Percentiles rank a stretch among this genome's conserved stretches.
Conservation (phyloP, 1,140 invertebrate species). For the Papilio glaucus region DNA sequence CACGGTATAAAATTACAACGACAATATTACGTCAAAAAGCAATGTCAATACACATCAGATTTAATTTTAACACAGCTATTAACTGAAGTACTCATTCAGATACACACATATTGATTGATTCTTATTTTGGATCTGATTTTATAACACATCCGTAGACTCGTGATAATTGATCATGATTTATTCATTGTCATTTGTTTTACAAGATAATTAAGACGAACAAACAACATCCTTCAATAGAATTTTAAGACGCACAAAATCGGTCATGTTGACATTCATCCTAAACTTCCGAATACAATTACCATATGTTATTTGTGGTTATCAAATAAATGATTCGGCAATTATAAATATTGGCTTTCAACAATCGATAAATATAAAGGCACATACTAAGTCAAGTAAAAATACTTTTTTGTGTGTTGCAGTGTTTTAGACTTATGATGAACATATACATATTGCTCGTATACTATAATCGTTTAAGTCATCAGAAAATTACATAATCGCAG, state of each 20-base stretch:
- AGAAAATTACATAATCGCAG: no score
- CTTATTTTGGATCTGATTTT: no score
- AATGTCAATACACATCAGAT: no score
- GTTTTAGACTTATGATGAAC: no score
- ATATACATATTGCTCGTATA: no score
- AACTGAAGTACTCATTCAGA: no score
- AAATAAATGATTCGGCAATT: slow-evolving; percentile 9
- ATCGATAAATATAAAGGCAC: not conserved
- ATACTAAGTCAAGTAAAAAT: not conserved
- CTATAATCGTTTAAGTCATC: no score
- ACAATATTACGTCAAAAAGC: no score
- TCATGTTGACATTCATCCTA: not conserved
- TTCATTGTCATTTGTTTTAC: not conserved
- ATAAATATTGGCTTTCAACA: slow-evolving; percentile 5
- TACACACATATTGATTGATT: no score
- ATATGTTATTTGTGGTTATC: not conserved
- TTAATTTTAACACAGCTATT: no score
- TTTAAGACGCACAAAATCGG: not conserved
- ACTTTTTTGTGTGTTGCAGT: not conserved
- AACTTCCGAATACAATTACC: not conserved
- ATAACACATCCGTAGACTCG: not conserved
- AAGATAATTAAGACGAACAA: not conserved
- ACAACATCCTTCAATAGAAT: not conserved
- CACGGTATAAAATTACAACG: no score
- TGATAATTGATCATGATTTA: not conserved